Base-by-base conservation (phyloP, 37 sponge, comb jelly and placozoan genomes). In the Axinella damicornis region DNA sequence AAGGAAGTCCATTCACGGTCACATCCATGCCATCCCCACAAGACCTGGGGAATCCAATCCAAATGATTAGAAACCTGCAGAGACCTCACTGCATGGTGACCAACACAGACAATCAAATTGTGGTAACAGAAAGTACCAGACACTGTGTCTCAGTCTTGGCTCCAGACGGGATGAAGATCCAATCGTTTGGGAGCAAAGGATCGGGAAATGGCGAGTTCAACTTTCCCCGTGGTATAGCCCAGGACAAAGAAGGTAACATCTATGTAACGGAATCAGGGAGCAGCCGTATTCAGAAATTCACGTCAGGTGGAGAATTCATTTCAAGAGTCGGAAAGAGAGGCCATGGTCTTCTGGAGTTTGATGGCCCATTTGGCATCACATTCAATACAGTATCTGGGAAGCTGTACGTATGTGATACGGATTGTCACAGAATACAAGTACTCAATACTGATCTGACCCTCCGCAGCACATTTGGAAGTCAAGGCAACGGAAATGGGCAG, bases 371-470 rank as follows among this genome's bases (percentile, higher is more conserved):
- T 56, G 85, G 85, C 41, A 85, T 92, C 55, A 61, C 82, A 30
- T 37, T 88, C 25, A 38, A 88, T 54, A 27, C 61, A 11, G 12
- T 65, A 17, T 69, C 85, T 2, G 65, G 75, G 53, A 78, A 73
- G 27, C 69, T 88, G 12, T 83, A 78, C 53, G 85, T 92, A 27
- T 82, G 82, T 15, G 93, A 92, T 73, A 21, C 56, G 9, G 66
- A 55, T 9, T 88, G 88, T 58, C 80, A 92, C 68, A 56, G 82
- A 36, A 37, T 92, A 28, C 93, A 92, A 71, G 77, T 92, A 20
- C 82, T 92, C 34, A 78, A 86, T 46, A 57, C 52, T 18, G 86
- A 92, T 73, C 73, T 85, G 56, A 68, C 85, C 14, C 80, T 88
- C 25, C 85, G 24, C 33, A 37, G 64, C 40, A 59, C 34, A 14